Evolutionary conservation across 2,113 vertebrate genomes (phyloP).

Genomic region (Cinclus cinclus): DNA sequence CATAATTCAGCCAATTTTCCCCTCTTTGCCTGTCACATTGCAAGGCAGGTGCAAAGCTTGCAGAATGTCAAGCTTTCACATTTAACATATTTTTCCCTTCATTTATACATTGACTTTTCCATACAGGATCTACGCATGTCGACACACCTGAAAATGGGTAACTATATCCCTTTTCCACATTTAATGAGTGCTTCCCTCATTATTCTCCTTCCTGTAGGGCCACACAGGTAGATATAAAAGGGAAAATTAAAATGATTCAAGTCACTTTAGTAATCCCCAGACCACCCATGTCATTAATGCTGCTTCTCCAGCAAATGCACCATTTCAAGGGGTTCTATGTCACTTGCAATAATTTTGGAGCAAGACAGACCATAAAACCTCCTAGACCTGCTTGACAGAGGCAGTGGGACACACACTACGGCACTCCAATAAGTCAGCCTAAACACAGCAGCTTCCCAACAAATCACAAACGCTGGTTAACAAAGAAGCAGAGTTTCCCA

Average conservation of each 20-base stretch:
- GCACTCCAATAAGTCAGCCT: neutral
- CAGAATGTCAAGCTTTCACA: neutral
- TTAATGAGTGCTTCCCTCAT: conserved; percentile 63
- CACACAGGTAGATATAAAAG: conserved; percentile 66
- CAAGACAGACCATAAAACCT: conserved; percentile 43
- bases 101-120: conserved; percentile 28
- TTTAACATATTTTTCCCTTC: conserved; percentile 13
- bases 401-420: neutral
- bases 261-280: conserved; percentile 35
- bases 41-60: conserved; percentile 36
- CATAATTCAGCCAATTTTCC: neutral
- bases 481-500: neutral
- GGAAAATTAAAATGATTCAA: conserved; percentile 55
- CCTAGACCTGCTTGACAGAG: neutral
- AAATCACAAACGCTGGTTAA: neutral
- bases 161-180: conserved; percentile 47
- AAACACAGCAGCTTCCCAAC: conserved; percentile 4
- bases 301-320: conserved; percentile 13
- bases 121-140: neutral
- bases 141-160: conserved; percentile 52
- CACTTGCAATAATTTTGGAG: conserved; percentile 41
- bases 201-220: conserved; percentile 43
- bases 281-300: conserved; percentile 47
- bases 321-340: conserved; percentile 24
- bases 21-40: neutral